Evolutionary conservation across 1,140 invertebrate genomes (phyloP), one percentile per base, ranked within the genome.

Genomic region (Brachionus sp.): DNA sequence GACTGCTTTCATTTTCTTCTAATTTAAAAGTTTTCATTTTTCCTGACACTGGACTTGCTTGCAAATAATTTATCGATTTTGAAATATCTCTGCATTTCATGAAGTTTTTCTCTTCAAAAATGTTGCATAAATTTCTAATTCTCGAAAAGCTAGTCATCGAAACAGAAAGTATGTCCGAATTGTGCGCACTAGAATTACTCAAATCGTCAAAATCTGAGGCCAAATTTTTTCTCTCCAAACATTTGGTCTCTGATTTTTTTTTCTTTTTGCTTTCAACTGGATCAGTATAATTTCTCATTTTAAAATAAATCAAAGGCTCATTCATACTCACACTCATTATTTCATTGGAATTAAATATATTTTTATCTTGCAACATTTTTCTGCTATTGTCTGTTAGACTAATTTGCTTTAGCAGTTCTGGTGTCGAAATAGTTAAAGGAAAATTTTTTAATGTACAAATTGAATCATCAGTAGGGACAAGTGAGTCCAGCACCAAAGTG

Each of bases 51-150:
- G 50, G 50, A 4, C 44, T 19, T 46, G n/a, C 23, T 33, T 46
- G 70, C 9, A 70, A 70, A 19, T n/a, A 39, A 70, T 75, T 75
- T 25, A 75, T 75, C 33, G 70, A 75, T 25, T 75, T 75, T 19
- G 70, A 75, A 5, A 75, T 19, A 42, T 42, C 16, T 29, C 44
- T 75, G 10, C 3, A 44, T 75, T 75, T 16, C 12, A 19, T 9
- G 7, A 46, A 16, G 29, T 23, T 29, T 29, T 46, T 10, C 10
- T 75, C 70, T 33, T 75, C 70, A 46, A 75, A 75, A 12, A 46
- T 75, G 33, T 46, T 75, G 7, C 42, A 25, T 46, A 75, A 75
- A 25, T 75, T 46, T 44, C 44, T 75, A 75, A 75, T 75, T 46
- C 70, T 33, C 25, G 70, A 70, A 70, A 70, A 70, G 16, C 33